Evolutionary conservation across 2,113 vertebrate genomes (phyloP).

Genomic region (Festucalex cinctus): DNA sequence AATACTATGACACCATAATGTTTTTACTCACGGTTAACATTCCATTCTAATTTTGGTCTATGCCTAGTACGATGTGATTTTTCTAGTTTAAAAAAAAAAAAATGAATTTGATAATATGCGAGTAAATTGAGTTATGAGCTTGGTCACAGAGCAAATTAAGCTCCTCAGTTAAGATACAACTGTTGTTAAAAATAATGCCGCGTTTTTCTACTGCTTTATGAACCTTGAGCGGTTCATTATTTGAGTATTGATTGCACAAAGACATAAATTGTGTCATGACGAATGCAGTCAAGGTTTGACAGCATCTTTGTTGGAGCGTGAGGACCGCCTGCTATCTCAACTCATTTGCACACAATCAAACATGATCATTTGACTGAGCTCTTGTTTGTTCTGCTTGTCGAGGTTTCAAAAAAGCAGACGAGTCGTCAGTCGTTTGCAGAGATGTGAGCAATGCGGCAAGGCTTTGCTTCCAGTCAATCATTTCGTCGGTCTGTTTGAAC

Average conservation of each 20-base stretch:
- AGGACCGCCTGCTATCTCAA: background rate
- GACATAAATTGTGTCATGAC: background rate
- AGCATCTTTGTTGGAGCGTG: background rate
- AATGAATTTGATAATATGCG: too few relatives aligned
- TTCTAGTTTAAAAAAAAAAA: too few relatives aligned
- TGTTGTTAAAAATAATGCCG: too few relatives aligned
- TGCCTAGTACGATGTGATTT: too few relatives aligned
- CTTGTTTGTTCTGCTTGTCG: background rate
- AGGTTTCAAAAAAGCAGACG: background rate
- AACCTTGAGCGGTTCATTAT: too few relatives aligned
- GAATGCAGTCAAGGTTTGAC: background rate
- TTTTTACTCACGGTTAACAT: too few relatives aligned
- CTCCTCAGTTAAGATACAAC: too few relatives aligned
- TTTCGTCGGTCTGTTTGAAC: background rate
- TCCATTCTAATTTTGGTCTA: too few relatives aligned
- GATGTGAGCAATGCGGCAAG: background rate
- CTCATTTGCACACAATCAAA: constrained; percentile 19
- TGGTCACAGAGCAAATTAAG: too few relatives aligned
- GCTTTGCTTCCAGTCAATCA: background rate
- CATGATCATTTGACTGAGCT: constrained; percentile 15
- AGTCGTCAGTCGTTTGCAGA: constrained; percentile 13
- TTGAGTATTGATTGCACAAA: background rate
- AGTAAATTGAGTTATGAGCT: too few relatives aligned
- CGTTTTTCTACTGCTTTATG: too few relatives aligned
- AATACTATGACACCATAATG: too few relatives aligned